Evolutionary conservation across 2,888 invertebrate species (phyloP).

Genomic region (Oegoconia quadripuncta): DNA sequence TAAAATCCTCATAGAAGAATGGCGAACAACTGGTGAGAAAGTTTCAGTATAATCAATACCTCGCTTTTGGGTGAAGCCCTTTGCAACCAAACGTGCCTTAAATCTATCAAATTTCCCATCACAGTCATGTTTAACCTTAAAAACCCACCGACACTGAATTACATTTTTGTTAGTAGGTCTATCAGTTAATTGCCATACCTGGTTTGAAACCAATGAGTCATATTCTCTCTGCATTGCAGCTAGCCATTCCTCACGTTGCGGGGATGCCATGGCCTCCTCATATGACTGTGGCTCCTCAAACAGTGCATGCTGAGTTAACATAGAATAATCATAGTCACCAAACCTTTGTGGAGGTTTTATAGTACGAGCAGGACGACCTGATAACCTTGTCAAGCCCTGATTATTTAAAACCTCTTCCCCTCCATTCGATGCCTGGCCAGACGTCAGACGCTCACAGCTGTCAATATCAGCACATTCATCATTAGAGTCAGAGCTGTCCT

Average conservation of each 20-base stretch:
- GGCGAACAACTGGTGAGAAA: constrained; percentile 16
- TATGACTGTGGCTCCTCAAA: background rate
- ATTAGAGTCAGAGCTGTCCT: too few relatives aligned
- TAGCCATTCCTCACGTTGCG: constrained; percentile 9
- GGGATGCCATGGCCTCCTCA: constrained; percentile 1
- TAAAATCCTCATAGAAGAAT: constrained; percentile 8
- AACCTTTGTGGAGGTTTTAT: background rate
- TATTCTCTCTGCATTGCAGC: constrained; percentile 15
- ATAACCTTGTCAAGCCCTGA: background rate
- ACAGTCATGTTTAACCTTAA: constrained; percentile 12
- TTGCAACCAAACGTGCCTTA: constrained; percentile 15
- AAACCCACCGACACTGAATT: constrained; percentile 19
- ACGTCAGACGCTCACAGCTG: too few relatives aligned
- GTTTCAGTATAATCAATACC: constrained; percentile 15
- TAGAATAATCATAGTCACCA: background rate
- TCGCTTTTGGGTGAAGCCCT: constrained; percentile 9
- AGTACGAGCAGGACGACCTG: background rate
- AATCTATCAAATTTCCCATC: constrained; percentile 7
- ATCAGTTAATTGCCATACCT: constrained; percentile 11
- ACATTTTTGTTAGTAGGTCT: constrained; percentile 10
- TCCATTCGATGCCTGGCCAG: background rate
- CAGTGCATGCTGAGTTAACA: background rate
- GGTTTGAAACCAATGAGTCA: constrained; percentile 12
- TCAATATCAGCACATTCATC: too few relatives aligned
- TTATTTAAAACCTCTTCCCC: background rate